phyloP scores from a whole-genome alignment of 2,888 invertebrate species.

The Diarsia brunnea region DNA sequence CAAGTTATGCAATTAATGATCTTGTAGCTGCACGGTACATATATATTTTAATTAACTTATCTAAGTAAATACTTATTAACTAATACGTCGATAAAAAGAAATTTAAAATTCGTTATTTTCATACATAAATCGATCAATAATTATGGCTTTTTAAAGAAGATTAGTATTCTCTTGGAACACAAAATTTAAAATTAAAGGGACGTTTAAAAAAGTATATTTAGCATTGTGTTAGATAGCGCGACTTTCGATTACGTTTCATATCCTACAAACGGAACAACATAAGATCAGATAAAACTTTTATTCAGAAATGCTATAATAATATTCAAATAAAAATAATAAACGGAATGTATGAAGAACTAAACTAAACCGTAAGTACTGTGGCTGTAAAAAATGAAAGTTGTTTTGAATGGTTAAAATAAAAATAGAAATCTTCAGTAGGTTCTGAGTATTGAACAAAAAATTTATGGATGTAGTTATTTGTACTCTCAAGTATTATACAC shows the following conservation, averaged over 20 bases:
- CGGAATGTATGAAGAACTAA: not conserved
- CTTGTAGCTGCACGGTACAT: constrained; percentile 47
- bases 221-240: not conserved
- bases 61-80: constrained; percentile 61
- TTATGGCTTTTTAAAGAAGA: constrained; percentile 37
- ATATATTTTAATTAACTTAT: constrained; percentile 56
- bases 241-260: constrained; percentile 16
- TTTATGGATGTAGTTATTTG: constrained; percentile 79
- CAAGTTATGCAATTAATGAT: constrained; percentile 22
- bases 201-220: not conserved
- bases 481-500: constrained; percentile 80
- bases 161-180: constrained; percentile 18
- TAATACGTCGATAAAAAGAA: constrained; percentile 74
- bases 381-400: not conserved
- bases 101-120: constrained; percentile 82
- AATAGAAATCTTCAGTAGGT: constrained; percentile 31
- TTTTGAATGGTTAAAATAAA: not conserved
- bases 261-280: constrained; percentile 3
- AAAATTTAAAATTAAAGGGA: not conserved
- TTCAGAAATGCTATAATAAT: not conserved
- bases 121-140: constrained; percentile 66
- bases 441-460: constrained; percentile 72
- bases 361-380: not conserved
- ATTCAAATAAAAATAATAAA: not conserved
- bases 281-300: not conserved